These are phyloP conservation scores for Agapostemon virescens DNA, from an alignment of 2,888 invertebrate species.

Conservation along the genomic window DNA sequence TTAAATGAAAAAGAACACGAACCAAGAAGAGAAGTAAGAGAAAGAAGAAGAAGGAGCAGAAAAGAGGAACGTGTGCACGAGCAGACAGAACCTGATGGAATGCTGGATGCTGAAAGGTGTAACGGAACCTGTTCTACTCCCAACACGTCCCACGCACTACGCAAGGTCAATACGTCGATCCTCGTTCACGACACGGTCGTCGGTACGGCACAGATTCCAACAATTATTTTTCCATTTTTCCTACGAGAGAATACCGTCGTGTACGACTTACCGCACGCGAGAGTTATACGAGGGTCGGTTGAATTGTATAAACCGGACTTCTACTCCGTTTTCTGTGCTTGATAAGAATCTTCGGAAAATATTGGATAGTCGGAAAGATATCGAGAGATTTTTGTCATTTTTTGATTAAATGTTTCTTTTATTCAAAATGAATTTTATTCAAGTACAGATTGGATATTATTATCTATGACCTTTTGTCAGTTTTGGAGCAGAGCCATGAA, in stretches of 20 bases:
- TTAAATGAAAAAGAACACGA: neutral
- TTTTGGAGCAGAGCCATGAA: too few relatives aligned
- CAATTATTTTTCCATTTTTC: slow-evolving; percentile 38
- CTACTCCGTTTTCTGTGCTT: too few relatives aligned
- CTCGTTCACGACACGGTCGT: slow-evolving; percentile 29
- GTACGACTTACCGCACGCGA: neutral
- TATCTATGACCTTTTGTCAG: too few relatives aligned
- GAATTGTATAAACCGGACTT: neutral
- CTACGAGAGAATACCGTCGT: slow-evolving; percentile 28
- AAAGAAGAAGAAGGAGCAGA: neutral
- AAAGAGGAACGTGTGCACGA: slow-evolving; percentile 37
- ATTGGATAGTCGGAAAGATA: too few relatives aligned
- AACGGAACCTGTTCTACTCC: slow-evolving; percentile 74
- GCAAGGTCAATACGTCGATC: slow-evolving; percentile 65
- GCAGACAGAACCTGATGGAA: slow-evolving; percentile 59
- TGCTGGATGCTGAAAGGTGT: slow-evolving; percentile 64
- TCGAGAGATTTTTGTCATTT: too few relatives aligned
- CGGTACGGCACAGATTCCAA: slow-evolving; percentile 49
- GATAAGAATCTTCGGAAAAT: too few relatives aligned
- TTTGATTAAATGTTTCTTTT: too few relatives aligned
- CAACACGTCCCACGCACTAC: slow-evolving; percentile 56
- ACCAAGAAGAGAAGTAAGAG: neutral
- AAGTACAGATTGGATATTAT: too few relatives aligned
- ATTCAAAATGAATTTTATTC: too few relatives aligned
- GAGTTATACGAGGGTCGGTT: slow-evolving; percentile 14